Conservation (phyloP, 2,888 invertebrate genomes). For the Brachyptera risi region DNA sequence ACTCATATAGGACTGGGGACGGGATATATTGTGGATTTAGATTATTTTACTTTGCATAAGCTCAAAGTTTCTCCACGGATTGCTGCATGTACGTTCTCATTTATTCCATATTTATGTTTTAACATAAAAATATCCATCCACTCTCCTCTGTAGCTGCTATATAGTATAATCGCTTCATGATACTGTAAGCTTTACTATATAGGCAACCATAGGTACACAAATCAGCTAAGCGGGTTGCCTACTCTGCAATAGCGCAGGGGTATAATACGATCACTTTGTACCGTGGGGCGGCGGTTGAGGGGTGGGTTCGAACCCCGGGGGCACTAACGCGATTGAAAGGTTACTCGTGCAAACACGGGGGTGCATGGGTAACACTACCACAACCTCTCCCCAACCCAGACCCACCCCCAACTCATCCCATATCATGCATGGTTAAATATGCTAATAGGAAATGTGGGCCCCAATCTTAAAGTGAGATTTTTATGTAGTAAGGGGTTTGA, state of each 20-base stretch:
- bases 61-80: too few relatives aligned
- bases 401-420: neutral
- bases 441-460: constrained; percentile 17
- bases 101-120: too few relatives aligned
- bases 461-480: neutral
- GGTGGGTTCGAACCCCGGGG: neutral
- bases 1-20: too few relatives aligned
- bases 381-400: neutral
- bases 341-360: constrained; percentile 18
- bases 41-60: too few relatives aligned
- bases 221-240: constrained; percentile 1
- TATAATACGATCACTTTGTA: neutral
- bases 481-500: constrained; percentile 3
- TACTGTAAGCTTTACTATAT: too few relatives aligned
- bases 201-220: neutral
- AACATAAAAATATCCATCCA: too few relatives aligned
- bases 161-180: too few relatives aligned
- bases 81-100: too few relatives aligned
- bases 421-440: constrained; percentile 27
- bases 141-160: too few relatives aligned
- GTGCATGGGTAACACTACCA: neutral
- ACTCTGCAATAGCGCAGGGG: neutral
- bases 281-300: neutral
- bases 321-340: constrained; percentile 18
- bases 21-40: too few relatives aligned